Evolutionary conservation across 2,888 invertebrate genomes (phyloP).

Genomic region (Cyrtodaria siliqua): DNA sequence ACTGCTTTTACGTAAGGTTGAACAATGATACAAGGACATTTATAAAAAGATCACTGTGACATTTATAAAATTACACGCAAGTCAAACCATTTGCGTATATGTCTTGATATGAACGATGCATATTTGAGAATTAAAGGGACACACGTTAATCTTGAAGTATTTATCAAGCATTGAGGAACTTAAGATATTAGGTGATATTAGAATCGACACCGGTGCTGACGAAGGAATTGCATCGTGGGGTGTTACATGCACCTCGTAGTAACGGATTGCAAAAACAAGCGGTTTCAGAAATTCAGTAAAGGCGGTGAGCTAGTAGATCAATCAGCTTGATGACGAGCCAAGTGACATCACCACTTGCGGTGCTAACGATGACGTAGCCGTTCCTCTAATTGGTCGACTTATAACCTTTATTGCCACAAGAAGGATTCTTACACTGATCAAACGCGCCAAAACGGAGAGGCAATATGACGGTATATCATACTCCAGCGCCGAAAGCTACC

Average conservation of each 20-base stretch:
- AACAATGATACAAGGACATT: no score
- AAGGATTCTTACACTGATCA: constrained; percentile 67
- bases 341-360: constrained; percentile 76
- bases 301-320: constrained; percentile 78
- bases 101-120: no score
- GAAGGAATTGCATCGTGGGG: constrained; percentile 77
- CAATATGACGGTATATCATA: constrained; percentile 78
- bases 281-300: constrained; percentile 79
- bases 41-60: no score
- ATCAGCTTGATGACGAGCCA: constrained; percentile 78
- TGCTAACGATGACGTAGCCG: constrained; percentile 74
- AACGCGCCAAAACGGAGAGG: constrained; percentile 72
- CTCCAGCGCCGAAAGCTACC: constrained; percentile 57
- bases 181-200: constrained; percentile 59
- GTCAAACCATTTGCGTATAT: no score
- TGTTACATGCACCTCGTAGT: constrained; percentile 78
- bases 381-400: constrained; percentile 74
- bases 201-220: constrained; percentile 69
- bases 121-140: no score
- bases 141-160: no score
- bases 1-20: no score
- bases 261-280: constrained; percentile 76
- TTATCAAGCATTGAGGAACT: no score
- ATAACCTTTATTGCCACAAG: constrained; percentile 72
- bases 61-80: no score